Conservation (phyloP, 2,113 vertebrate genomes). For the Manacus vitellinus region DNA sequence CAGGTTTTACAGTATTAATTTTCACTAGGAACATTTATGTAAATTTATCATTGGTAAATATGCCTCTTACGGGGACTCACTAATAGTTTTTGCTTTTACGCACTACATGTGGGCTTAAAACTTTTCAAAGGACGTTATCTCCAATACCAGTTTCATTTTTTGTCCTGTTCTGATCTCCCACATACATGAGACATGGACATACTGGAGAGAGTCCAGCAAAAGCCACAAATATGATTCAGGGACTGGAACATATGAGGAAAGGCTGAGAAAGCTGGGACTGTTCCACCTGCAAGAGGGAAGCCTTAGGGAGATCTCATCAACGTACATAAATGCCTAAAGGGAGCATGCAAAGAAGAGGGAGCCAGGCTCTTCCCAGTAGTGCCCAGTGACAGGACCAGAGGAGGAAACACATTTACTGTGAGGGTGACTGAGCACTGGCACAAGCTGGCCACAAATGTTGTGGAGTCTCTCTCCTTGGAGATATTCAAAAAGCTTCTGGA, state of each 20-base stretch:
- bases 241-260: background rate
- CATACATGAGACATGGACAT: background rate
- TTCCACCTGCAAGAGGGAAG: background rate
- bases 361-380: background rate
- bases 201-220: background rate
- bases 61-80: background rate
- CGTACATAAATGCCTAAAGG: background rate
- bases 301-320: background rate
- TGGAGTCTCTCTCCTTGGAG: background rate
- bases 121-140: background rate
- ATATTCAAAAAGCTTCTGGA: background rate
- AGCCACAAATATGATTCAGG: background rate
- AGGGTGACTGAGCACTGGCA: background rate
- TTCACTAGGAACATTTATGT: background rate
- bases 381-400: background rate
- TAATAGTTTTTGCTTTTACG: background rate
- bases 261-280: background rate
- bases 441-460: background rate
- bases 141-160: background rate
- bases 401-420: background rate
- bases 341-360: background rate
- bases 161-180: background rate
- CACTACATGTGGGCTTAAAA: background rate
- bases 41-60: background rate
- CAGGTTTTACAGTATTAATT: background rate